These are phyloP conservation scores for Temnopleurus reevesii DNA, from an alignment of 53 echinoderm and acorn worm species.

Conservation along the genomic window DNA sequence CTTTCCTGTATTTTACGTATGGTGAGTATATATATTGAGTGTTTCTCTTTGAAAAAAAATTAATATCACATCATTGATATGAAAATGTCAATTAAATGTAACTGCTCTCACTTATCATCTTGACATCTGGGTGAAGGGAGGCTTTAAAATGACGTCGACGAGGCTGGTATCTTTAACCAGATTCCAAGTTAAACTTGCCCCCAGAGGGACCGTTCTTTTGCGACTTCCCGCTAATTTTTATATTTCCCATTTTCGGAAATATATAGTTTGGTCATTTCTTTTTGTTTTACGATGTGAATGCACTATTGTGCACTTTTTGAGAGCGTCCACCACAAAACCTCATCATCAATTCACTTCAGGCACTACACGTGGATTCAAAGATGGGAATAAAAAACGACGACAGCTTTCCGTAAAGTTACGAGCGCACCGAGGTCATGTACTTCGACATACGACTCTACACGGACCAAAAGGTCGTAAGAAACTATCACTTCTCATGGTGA, in stretches of 20 bases:
- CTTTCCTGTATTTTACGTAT: not conserved
- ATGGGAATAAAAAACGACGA: not conserved
- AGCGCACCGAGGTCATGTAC: not conserved
- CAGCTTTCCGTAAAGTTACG: not conserved
- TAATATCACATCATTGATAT: not conserved
- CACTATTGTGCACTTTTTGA: slow-evolving; percentile 37
- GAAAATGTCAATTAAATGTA: not conserved
- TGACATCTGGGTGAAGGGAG: not conserved
- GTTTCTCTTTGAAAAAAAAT: not conserved
- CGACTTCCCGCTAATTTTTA: not conserved
- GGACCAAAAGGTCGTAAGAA: slow-evolving; percentile 4
- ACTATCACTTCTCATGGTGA: not conserved
- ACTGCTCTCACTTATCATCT: not conserved
- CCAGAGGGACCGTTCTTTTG: not conserved
- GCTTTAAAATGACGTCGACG: not conserved
- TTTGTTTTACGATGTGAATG: slow-evolving; percentile 45
- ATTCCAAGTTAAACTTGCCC: not conserved
- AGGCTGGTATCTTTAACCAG: not conserved
- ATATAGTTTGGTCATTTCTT: not conserved
- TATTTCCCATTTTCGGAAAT: slow-evolving; percentile 2
- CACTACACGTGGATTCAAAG: not conserved
- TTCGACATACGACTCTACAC: not conserved
- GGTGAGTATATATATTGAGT: not conserved
- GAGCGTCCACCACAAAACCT: slow-evolving; percentile 41
- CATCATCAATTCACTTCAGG: slow-evolving; percentile 41